Base-by-base conservation (phyloP, 2,113 vertebrate genomes). In the Arvicanthis niloticus region DNA sequence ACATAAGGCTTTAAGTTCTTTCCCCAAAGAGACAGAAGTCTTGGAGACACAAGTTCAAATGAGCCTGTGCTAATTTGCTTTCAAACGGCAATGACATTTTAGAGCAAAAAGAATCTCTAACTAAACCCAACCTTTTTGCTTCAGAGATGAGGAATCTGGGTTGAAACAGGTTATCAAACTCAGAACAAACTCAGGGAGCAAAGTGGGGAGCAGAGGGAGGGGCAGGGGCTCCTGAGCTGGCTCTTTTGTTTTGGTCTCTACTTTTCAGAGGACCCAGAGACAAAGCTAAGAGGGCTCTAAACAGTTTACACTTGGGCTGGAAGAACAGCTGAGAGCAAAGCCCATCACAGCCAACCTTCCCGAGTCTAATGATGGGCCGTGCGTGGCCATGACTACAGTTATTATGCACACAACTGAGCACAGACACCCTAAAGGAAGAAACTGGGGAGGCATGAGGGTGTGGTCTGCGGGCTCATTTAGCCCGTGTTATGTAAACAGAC, bases 101-200 rank as follows among this genome's bases (percentile, higher is more conserved):
- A 68, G 15, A 91, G 62, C 48, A 96, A 45, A 77, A 68, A 73
- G 42, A 53, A 67, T 31, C n/a, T 60, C 40, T 70, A 51, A 58
- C 60, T 26, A 81, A 93, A 91, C 37, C 13, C 82, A 91, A 60
- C 48, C n/a, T 37, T 56, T 60, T 80, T 42, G 42, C 26, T 87
- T 51, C 19, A 58, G 80, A 58, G 60, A 62, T 37, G 53, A 93
- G 31, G 48, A 67, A 62, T 60, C 11, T 53, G 77, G 93, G 6
- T 34, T 78, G 40, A 45, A 82, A 67, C 0, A 37, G 72, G 78
- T 31, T 7, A 42, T 5, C 51, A 24, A 13, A 24, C 24, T 37
- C n/a, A 53, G 1, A 31, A 51, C 21, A 37, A 26, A 11, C 0
- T 0, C 13, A 6, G 24, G 26, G 24, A 67, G 42, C 0, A 8